Evolutionary conservation across 92 coral and sea anemone species (phyloP).

Genomic region (Porites evermanni): DNA sequence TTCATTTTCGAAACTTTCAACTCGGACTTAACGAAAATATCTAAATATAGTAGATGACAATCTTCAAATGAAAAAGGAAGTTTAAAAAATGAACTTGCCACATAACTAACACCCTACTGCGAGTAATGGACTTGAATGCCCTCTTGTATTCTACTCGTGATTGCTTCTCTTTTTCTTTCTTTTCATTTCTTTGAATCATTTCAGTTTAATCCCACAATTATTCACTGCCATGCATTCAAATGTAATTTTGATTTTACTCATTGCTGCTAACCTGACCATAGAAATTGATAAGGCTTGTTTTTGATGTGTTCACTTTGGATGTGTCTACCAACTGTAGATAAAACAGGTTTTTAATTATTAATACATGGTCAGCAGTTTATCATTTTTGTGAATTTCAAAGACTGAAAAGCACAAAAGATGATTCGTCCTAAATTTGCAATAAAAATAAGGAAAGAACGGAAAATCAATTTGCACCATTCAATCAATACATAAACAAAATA

Average conservation of each 20-base stretch:
- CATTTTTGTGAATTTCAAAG: not conserved
- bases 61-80: not conserved
- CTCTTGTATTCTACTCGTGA: not conserved
- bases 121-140: not conserved
- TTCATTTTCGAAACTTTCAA: not conserved
- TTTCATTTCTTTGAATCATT: not conserved
- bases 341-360: conserved; percentile 32
- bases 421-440: not conserved
- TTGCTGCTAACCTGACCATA: too few relatives aligned
- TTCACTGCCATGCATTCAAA: too few relatives aligned
- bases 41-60: not conserved
- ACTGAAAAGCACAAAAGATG: not conserved
- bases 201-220: too few relatives aligned
- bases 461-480: not conserved
- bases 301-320: too few relatives aligned
- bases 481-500: not conserved
- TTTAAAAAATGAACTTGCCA: not conserved
- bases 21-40: not conserved
- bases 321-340: not conserved
- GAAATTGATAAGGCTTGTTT: too few relatives aligned
- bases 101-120: conserved; percentile 11
- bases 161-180: conserved; percentile 3
- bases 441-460: too few relatives aligned
- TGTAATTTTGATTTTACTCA: too few relatives aligned
- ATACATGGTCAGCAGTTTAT: not conserved